Percentiles rank a stretch among this genome's conserved stretches.
These are phyloP conservation scores for Urosaurus nigricauda DNA, from an alignment of 2,797 vertebrate species.

Conservation along the genomic window DNA sequence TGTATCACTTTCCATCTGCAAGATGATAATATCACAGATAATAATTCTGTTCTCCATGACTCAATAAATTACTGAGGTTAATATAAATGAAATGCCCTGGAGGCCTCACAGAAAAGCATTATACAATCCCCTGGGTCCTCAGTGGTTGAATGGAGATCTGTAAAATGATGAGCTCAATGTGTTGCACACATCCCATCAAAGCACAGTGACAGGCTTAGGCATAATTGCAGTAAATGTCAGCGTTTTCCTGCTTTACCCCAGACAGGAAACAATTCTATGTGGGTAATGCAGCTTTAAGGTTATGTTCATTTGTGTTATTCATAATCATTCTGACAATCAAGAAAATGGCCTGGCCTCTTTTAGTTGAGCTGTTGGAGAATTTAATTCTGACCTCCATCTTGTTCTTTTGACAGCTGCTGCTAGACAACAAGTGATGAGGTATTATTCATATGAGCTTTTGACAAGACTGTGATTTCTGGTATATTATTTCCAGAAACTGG, in stretches of 20 bases:
- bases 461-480: not conserved
- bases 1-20: not conserved
- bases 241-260: not conserved
- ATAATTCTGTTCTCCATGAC: not conserved
- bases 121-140: not conserved
- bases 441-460: not conserved
- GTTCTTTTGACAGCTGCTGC: not conserved
- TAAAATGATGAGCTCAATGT: not conserved
- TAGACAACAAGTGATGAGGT: conserved; percentile 16
- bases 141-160: too few species aligned
- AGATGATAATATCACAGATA: not conserved
- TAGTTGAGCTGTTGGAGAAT: not conserved
- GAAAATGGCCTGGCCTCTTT: conserved; percentile 1
- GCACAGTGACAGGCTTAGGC: not conserved
- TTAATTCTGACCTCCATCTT: not conserved
- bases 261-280: conserved; percentile 5
- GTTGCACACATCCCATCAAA: not conserved
- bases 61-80: not conserved
- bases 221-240: not conserved
- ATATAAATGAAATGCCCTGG: not conserved
- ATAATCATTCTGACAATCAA: conserved; percentile 16
- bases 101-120: not conserved
- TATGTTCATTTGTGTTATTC: not conserved
- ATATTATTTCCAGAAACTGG: not conserved
- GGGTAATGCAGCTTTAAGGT: not conserved